Percentiles rank a stretch among this genome's conserved stretches.
phyloP scores from a whole-genome alignment of 2,888 invertebrate genomes.

The Folsomia manolachei region DNA sequence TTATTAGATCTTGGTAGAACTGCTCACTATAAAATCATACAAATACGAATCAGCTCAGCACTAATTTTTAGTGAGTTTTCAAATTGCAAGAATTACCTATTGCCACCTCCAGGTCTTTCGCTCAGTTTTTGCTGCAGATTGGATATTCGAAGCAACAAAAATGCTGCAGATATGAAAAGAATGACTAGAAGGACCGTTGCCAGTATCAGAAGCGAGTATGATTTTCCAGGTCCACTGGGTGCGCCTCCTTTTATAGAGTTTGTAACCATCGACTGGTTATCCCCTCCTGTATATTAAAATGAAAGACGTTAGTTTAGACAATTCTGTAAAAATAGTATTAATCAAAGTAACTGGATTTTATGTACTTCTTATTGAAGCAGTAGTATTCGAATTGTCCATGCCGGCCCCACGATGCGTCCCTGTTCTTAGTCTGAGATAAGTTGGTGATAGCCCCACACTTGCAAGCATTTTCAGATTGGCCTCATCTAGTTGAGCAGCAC shows the following conservation, averaged over 20 bases:
- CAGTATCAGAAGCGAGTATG: slow-evolving; percentile 58
- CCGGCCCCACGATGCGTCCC: not conserved
- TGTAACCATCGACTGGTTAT: not conserved
- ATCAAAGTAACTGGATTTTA: not conserved
- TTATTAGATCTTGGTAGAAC: slow-evolving; percentile 65
- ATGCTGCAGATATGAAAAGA: slow-evolving; percentile 61
- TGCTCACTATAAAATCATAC: slow-evolving; percentile 56
- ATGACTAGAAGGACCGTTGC: slow-evolving; percentile 61
- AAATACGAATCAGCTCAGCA: not conserved
- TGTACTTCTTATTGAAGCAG: slow-evolving; percentile 2
- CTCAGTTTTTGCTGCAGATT: slow-evolving; percentile 54
- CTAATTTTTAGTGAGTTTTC: too few species aligned
- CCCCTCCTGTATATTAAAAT: not conserved
- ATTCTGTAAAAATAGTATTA: not conserved
- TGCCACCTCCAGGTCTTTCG: slow-evolving; percentile 34
- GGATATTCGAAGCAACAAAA: slow-evolving; percentile 61
- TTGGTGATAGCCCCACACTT: too few species aligned
- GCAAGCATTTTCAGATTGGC: not conserved
- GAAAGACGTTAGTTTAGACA: not conserved
- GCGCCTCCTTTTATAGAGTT: not conserved
- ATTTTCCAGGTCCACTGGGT: not conserved
- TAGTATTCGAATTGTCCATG: not conserved
- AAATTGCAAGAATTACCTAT: slow-evolving; percentile 26
- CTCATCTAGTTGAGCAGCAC: slow-evolving; percentile 9
- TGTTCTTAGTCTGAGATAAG: too few species aligned